Conservation (phyloP, 2,888 invertebrate species). For the Bellardia pandia region DNA sequence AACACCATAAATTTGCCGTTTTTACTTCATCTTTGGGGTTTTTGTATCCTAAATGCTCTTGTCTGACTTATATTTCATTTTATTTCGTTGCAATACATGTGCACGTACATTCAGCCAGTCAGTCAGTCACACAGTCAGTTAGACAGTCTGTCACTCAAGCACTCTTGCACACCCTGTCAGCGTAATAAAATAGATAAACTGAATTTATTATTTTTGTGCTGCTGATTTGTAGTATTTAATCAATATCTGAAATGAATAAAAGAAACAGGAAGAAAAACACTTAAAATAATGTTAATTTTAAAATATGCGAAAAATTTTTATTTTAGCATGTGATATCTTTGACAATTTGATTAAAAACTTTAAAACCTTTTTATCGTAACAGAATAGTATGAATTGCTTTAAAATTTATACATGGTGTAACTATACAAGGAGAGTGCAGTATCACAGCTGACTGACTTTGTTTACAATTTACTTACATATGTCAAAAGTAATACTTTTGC, state of each 20-base stretch:
- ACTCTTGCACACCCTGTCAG: slow-evolving; percentile 10
- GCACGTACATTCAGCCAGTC: slow-evolving; percentile 30
- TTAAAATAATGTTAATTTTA: slow-evolving; percentile 38
- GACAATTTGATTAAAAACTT: slow-evolving; percentile 11
- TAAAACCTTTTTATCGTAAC: not conserved
- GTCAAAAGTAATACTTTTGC: no score
- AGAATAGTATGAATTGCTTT: no score
- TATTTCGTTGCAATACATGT: slow-evolving; percentile 33
- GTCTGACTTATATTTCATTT: slow-evolving; percentile 18
- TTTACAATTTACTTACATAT: no score
- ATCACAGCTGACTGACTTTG: no score
- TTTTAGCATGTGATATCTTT: not conserved
- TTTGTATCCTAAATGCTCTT: slow-evolving; percentile 7
- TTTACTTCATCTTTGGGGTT: slow-evolving; percentile 25
- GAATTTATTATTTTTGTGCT: slow-evolving; percentile 51
- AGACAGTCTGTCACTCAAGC: slow-evolving; percentile 12
- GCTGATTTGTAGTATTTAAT: slow-evolving; percentile 33
- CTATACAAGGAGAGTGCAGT: no score
- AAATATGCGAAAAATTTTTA: slow-evolving; percentile 20
- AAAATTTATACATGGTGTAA: no score
- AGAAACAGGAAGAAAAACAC: slow-evolving; percentile 6
- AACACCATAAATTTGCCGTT: slow-evolving; percentile 28
- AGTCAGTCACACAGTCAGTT: not conserved
- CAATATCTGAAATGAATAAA: slow-evolving; percentile 61
- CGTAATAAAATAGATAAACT: slow-evolving; percentile 30